Conservation (phyloP, 2,797 vertebrate genomes). For the Alauda arvensis region DNA sequence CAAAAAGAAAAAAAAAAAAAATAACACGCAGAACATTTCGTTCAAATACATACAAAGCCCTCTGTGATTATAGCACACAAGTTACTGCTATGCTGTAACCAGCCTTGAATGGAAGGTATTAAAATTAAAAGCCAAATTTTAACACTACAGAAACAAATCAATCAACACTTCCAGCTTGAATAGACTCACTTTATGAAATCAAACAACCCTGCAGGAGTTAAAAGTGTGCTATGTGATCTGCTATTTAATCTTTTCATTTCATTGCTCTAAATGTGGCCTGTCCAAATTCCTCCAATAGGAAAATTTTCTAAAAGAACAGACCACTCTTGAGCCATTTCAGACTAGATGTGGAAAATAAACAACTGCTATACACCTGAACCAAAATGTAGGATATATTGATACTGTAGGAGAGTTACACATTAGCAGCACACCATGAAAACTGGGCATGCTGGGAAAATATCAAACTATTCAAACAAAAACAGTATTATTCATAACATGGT, state of each 20-base stretch:
- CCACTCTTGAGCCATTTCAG: not conserved
- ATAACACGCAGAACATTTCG: not conserved
- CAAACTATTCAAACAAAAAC: not conserved
- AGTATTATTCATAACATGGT: not conserved
- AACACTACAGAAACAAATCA: conserved; percentile 27
- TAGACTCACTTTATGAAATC: conserved; percentile 1
- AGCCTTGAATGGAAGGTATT: not conserved
- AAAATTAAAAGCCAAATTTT: conserved; percentile 23
- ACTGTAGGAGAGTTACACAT: not conserved
- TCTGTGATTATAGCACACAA: not conserved
- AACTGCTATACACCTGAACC: not conserved
- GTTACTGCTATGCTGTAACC: not conserved
- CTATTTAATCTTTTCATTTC: not conserved
- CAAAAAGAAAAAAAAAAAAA: not conserved
- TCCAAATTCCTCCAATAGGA: not conserved
- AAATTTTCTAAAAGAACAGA: not conserved
- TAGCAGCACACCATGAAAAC: not conserved
- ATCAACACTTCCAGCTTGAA: conserved; percentile 1
- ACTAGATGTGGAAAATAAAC: not conserved
- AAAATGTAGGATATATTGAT: not conserved
- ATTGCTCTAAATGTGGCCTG: not conserved
- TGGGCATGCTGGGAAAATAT: not conserved
- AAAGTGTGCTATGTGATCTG: not conserved
- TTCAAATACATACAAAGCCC: not conserved
- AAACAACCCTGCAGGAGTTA: not conserved